Evolutionary conservation across 1,140 invertebrate genomes (phyloP).

Genomic region (Cotesia typhae): DNA sequence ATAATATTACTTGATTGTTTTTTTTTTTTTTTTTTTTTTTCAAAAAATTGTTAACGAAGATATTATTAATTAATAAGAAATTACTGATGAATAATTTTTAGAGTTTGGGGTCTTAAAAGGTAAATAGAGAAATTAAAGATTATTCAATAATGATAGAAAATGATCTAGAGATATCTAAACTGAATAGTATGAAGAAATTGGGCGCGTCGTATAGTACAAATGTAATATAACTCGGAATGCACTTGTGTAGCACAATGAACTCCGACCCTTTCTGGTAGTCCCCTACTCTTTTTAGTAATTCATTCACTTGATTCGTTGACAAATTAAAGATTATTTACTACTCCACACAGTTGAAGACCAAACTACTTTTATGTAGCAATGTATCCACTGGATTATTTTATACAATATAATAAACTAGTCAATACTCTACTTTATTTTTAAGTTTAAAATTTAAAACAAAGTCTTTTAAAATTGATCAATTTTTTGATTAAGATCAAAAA

Average conservation of each 20-base stretch:
- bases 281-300: constrained; percentile 25
- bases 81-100: too few relatives aligned
- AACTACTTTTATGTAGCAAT: neutral
- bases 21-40: too few relatives aligned
- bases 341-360: neutral
- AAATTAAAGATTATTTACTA: constrained; percentile 14
- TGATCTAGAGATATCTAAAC: constrained; percentile 8
- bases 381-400: too few relatives aligned
- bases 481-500: too few relatives aligned
- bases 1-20: too few relatives aligned
- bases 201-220: constrained; percentile 35
- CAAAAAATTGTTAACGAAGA: too few relatives aligned
- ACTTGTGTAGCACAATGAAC: constrained; percentile 59
- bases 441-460: too few relatives aligned
- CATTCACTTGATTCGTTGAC: constrained; percentile 35
- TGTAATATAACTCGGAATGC: constrained; percentile 44
- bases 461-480: too few relatives aligned
- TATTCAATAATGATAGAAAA: neutral
- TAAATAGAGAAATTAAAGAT: too few relatives aligned
- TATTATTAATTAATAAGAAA: too few relatives aligned
- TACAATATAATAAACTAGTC: neutral
- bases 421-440: neutral
- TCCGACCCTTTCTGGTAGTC: constrained; percentile 50
- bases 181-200: constrained; percentile 47
- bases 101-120: too few relatives aligned